These are phyloP conservation scores for Eupithecia subumbrata DNA, from an alignment of 2,888 invertebrate genomes.

Conservation along the genomic window DNA sequence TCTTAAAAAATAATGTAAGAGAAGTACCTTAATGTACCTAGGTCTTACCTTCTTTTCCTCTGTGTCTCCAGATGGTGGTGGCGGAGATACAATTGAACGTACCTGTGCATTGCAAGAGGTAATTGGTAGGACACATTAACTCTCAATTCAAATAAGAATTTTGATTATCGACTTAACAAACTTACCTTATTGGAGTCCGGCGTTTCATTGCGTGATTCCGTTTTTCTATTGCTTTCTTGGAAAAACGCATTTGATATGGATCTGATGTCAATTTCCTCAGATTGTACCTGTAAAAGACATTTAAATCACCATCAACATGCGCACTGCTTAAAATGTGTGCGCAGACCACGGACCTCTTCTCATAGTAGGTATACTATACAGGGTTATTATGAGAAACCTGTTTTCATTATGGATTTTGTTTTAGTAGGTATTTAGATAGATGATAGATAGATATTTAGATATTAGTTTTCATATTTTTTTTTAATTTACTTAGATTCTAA, in stretches of 20 bases:
- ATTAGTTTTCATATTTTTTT: no score
- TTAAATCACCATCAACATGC: background rate
- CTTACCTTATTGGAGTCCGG: slow-evolving; percentile 75
- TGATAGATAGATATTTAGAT: no score
- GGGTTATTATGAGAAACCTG: background rate
- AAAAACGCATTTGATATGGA: slow-evolving; percentile 76
- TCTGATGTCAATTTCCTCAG: slow-evolving; percentile 74
- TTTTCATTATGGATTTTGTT: background rate
- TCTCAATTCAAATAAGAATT: background rate
- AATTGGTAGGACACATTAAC: background rate
- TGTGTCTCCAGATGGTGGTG: slow-evolving; percentile 34
- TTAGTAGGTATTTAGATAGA: no score
- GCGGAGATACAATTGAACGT: slow-evolving; percentile 42
- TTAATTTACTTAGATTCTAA: background rate
- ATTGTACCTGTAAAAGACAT: slow-evolving; percentile 56
- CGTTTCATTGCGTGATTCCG: slow-evolving; percentile 72
- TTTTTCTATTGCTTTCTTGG: slow-evolving; percentile 73
- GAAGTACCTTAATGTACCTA: background rate
- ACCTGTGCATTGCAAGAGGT: slow-evolving; percentile 37
- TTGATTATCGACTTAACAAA: background rate
- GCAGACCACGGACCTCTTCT: background rate
- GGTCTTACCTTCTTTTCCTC: slow-evolving; percentile 42
- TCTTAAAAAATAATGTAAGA: background rate
- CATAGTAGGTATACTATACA: background rate
- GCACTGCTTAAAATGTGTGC: background rate